phyloP scores from a whole-genome alignment of 2,113 vertebrate genomes.

The Passerina amoena region DNA sequence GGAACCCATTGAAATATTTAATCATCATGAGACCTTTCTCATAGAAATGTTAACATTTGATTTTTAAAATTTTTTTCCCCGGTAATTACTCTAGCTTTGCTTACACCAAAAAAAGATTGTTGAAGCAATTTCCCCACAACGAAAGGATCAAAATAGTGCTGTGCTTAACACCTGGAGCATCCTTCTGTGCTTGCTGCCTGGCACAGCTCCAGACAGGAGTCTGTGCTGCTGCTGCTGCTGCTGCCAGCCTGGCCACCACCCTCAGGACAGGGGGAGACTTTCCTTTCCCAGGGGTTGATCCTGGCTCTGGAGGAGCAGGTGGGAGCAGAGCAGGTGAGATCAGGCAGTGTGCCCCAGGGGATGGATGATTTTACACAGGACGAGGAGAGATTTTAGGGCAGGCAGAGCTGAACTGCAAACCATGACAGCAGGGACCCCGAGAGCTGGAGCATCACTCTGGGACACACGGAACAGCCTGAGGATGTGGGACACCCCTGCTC shows the following conservation, averaged over 20 bases:
- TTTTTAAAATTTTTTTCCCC: background rate
- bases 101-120: conserved; percentile 5
- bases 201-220: background rate
- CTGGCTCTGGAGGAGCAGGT: background rate
- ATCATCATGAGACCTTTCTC: conserved; percentile 39
- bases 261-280: background rate
- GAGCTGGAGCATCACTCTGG: background rate
- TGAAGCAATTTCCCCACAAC: background rate
- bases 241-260: background rate
- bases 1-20: conserved; percentile 39
- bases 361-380: background rate
- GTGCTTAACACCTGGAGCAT: conserved; percentile 43
- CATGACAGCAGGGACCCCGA: fast-evolving
- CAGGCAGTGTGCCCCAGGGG: background rate
- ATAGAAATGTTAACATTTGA: conserved; percentile 4
- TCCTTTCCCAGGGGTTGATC: background rate
- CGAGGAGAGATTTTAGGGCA: background rate
- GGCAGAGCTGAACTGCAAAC: background rate
- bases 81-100: conserved; percentile 23
- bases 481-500: background rate
- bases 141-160: background rate
- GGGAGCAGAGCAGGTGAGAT: background rate
- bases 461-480: fast-evolving
- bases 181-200: background rate
- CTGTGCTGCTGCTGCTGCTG: background rate